Evolutionary conservation across 2,797 vertebrate genomes (phyloP).

Genomic region (Peromyscus aztecus): DNA sequence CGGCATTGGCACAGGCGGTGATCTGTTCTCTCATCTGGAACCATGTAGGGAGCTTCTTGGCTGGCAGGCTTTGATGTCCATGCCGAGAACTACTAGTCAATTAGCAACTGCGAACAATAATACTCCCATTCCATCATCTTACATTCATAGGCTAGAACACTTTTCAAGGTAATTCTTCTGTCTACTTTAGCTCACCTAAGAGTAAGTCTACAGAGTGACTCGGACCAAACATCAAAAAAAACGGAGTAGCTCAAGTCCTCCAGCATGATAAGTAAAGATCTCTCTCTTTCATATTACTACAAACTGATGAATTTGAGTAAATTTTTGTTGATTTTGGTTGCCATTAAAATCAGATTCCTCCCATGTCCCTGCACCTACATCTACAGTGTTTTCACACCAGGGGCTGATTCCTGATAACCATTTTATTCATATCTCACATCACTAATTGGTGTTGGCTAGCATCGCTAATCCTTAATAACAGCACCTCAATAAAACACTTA

Average conservation of each 20-base stretch:
- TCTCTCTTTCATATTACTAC: constrained; percentile 7
- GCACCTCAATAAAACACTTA: constrained; percentile 39
- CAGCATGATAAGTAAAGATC: background rate
- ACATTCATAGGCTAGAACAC: background rate
- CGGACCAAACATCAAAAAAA: background rate
- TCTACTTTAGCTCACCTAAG: background rate
- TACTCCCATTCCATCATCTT: too few relatives aligned
- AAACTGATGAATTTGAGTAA: constrained; percentile 36
- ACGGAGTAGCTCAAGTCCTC: background rate
- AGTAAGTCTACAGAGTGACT: background rate
- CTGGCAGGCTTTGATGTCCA: background rate
- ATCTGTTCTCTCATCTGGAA: background rate
- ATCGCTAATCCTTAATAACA: constrained; percentile 11
- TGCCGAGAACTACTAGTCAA: background rate
- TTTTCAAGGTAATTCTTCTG: too few relatives aligned
- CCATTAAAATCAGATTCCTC: constrained; percentile 35
- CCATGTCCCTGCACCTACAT: background rate
- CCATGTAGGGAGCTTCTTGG: background rate
- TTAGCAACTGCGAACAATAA: background rate
- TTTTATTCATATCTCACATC: constrained; percentile 6
- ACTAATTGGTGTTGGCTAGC: constrained; percentile 1
- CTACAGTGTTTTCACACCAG: background rate
- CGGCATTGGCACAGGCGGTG: background rate
- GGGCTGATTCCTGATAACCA: background rate
- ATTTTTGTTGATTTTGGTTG: background rate